Conservation (phyloP, 2,797 vertebrate species). For the Anas capensis region DNA sequence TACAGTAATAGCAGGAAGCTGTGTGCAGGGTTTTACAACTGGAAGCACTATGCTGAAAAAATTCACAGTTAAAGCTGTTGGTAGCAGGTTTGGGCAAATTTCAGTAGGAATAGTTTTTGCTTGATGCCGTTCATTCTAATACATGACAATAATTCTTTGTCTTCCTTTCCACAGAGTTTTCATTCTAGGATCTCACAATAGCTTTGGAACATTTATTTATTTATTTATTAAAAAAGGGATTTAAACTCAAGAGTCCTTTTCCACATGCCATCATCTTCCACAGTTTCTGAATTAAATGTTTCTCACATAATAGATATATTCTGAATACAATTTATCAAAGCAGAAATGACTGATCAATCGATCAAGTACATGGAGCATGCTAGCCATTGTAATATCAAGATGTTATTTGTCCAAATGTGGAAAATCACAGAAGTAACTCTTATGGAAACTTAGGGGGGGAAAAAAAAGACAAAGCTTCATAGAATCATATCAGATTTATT, state of each 20-base stretch:
- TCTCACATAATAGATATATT: accelerated
- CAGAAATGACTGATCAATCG: accelerated
- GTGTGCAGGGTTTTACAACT: background rate
- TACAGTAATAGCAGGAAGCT: constrained; percentile 18
- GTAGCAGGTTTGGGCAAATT: background rate
- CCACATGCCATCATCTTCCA: background rate
- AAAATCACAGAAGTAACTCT: background rate
- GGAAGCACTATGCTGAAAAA: background rate
- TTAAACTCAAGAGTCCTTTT: background rate
- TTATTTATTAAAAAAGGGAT: background rate
- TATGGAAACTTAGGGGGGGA: background rate
- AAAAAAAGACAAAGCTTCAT: background rate
- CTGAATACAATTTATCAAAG: background rate
- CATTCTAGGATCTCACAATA: background rate
- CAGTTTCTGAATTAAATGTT: background rate
- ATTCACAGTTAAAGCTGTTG: background rate
- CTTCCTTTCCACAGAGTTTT: background rate
- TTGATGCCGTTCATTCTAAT: background rate
- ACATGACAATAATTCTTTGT: background rate
- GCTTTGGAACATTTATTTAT: background rate
- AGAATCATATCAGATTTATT: background rate
- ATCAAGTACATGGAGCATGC: too few species aligned
- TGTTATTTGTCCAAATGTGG: background rate
- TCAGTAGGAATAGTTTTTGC: background rate
- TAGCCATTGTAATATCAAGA: accelerated